Evolutionary conservation across 1,140 invertebrate genomes (phyloP).

Genomic region (Leptinotarsa undecemlineata): DNA sequence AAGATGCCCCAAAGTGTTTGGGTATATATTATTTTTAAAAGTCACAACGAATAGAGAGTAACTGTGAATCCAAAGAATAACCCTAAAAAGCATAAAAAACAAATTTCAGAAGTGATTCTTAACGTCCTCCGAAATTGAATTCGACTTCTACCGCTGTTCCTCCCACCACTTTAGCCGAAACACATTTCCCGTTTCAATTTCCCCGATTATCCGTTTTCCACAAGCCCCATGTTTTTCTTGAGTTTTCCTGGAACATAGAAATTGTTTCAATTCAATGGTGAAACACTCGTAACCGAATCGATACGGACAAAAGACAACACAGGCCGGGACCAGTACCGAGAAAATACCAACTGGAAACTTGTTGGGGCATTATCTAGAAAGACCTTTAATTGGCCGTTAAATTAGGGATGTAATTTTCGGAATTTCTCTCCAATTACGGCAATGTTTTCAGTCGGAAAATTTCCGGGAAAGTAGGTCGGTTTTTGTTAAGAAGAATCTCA

Average conservation of each 20-base stretch:
- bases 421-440: neutral
- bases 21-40: no score
- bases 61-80: no score
- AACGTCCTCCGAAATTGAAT: no score
- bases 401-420: constrained; percentile 1
- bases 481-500: no score
- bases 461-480: neutral
- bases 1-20: no score
- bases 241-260: neutral
- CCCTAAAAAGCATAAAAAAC: no score
- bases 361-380: neutral
- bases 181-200: neutral
- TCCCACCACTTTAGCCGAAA: no score
- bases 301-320: neutral
- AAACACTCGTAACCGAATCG: neutral
- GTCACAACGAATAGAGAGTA: no score
- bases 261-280: neutral
- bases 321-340: neutral
- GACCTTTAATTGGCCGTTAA: neutral
- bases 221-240: neutral
- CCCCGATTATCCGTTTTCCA: neutral
- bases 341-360: neutral
- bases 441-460: neutral
- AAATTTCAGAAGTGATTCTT: no score
- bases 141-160: no score